phyloP scores from a whole-genome alignment of 92 coral and sea anemone species.

The Diadumene lineata region DNA sequence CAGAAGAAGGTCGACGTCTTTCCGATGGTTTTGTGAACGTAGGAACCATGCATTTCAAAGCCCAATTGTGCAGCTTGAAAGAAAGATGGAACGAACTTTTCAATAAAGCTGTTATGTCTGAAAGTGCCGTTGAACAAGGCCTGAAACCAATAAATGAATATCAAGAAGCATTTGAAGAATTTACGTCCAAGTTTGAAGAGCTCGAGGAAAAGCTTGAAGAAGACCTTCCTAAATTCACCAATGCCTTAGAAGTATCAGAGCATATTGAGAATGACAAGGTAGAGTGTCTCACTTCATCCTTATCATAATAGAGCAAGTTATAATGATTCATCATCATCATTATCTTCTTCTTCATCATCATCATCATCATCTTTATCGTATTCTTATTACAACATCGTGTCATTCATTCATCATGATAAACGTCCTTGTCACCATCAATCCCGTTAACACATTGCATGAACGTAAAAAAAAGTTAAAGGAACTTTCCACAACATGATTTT shows the following conservation, averaged over 20 bases:
- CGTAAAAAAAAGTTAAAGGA: too few relatives aligned
- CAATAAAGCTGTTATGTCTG: slow-evolving; percentile 80
- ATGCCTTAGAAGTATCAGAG: slow-evolving; percentile 65
- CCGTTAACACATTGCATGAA: not conserved
- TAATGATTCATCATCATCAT: too few relatives aligned
- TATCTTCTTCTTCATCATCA: too few relatives aligned
- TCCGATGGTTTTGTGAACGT: slow-evolving; percentile 86
- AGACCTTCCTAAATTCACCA: slow-evolving; percentile 66
- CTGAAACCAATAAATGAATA: slow-evolving; percentile 87
- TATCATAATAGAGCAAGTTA: too few relatives aligned
- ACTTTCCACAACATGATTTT: too few relatives aligned
- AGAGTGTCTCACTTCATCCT: not conserved
- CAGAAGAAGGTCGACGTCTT: slow-evolving; percentile 86
- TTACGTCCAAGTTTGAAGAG: slow-evolving; percentile 82
- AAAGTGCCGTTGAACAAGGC: slow-evolving; percentile 77
- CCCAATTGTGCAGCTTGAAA: slow-evolving; percentile 78
- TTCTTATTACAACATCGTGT: not conserved
- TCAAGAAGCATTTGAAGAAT: slow-evolving; percentile 84
- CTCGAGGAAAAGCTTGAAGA: slow-evolving; percentile 69
- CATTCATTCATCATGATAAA: not conserved
- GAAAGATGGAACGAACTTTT: slow-evolving; percentile 95
- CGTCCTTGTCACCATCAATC: not conserved
- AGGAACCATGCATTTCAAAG: slow-evolving; percentile 90
- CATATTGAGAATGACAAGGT: slow-evolving; percentile 89
- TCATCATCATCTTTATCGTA: not conserved